Conservation (phyloP, 2,113 vertebrate genomes). For the Glaucomys volans region DNA sequence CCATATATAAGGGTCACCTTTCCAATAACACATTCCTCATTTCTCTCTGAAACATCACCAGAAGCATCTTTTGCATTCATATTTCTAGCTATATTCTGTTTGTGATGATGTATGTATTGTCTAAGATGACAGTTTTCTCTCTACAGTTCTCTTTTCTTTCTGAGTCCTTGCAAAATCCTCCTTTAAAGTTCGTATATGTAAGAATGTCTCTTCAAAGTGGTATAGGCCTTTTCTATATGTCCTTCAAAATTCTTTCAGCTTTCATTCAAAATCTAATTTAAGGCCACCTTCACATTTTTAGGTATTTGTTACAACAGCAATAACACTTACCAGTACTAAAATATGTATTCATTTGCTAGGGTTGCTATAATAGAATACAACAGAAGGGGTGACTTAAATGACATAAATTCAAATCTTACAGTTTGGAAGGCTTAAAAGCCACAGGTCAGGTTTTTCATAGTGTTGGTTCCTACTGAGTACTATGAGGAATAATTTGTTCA, state of each 20-base stretch:
- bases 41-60: constrained; percentile 10
- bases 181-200: constrained; percentile 42
- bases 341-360: neutral
- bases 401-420: neutral
- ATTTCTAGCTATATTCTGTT: constrained; percentile 16
- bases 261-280: neutral
- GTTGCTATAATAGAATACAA: neutral
- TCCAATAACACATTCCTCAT: neutral
- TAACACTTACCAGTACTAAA: neutral
- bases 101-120: neutral
- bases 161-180: neutral
- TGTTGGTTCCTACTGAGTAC: neutral
- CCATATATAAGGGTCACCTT: neutral
- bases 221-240: neutral
- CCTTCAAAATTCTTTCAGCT: constrained; percentile 22
- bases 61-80: neutral
- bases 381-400: neutral
- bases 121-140: neutral
- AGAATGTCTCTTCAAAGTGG: neutral
- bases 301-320: neutral
- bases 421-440: neutral
- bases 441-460: neutral
- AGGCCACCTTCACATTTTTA: constrained; percentile 41
- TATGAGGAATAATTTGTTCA: neutral
- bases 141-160: neutral